Conservation (phyloP, 2,797 vertebrate species). For the Sciaenops ocellatus region DNA sequence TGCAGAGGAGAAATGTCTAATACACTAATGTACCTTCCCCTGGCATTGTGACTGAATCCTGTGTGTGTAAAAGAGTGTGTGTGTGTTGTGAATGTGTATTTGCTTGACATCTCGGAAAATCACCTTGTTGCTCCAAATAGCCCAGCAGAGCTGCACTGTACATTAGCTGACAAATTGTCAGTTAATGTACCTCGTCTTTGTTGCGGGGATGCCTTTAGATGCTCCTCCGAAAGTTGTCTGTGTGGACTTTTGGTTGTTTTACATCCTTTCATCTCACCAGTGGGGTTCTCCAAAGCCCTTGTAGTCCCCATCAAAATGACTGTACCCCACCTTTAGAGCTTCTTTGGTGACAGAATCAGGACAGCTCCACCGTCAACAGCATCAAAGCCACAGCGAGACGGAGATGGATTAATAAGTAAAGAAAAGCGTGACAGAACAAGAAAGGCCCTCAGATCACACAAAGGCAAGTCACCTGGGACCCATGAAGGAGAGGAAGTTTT, state of each 20-base stretch:
- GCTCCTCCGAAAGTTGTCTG: constrained; percentile 33
- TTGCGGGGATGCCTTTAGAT: constrained; percentile 29
- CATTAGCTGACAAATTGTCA: constrained; percentile 66
- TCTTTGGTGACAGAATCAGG: constrained; percentile 81
- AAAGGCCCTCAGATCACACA: constrained; percentile 66
- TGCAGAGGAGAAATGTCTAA: constrained; percentile 44
- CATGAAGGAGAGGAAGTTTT: constrained; percentile 57
- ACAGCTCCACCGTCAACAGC: constrained; percentile 62
- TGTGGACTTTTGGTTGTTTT: constrained; percentile 49
- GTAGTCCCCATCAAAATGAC: constrained; percentile 49
- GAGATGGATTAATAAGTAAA: constrained; percentile 81
- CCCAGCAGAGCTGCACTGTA: constrained; percentile 45
- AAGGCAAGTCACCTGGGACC: constrained; percentile 65
- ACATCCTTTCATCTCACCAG: constrained; percentile 40
- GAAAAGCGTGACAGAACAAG: constrained; percentile 68
- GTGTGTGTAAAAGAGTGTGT: constrained; percentile 8
- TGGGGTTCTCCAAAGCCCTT: constrained; percentile 42
- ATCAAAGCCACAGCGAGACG: constrained; percentile 70
- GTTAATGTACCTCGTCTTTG: constrained; percentile 51
- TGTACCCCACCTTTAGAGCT: constrained; percentile 65
- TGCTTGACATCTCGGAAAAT: constrained; percentile 36
- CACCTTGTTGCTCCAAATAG: constrained; percentile 40
- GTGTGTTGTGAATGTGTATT: neutral
- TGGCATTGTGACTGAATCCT: constrained; percentile 35
- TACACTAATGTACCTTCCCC: constrained; percentile 45